Evolutionary conservation across 1,140 invertebrate genomes (phyloP), one percentile per base, ranked within the genome.

Genomic region (Penaeus chinensis): DNA sequence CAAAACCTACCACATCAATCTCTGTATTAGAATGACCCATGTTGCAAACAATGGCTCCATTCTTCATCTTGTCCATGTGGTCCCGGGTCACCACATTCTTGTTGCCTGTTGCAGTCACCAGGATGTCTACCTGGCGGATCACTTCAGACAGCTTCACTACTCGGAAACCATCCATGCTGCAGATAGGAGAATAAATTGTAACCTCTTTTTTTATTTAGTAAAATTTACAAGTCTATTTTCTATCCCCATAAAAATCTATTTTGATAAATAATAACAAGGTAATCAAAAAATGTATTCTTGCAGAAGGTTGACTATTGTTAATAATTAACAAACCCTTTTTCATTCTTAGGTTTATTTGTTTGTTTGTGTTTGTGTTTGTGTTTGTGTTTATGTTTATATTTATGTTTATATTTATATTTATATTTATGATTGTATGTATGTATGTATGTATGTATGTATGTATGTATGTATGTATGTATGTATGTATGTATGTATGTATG

Each of bases 161-260:
- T 91, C 97, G 95, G 92, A 97, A 99, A 4, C 98, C 98, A 92
- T 99, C 98, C 98, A 99, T 99, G 91, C 98, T 97, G 91, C 24
- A 18, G 80, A 81, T 11, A 13, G 22, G 32, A 62, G 74, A 10
- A 32, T 19, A 19, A 77, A 60, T 22, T 83, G 62, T 4, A 54
- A 66, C 42, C 71, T 66, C 37, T 20, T 65, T 54, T 19, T 76
- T 7, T 61, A 13, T 88, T 13, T 71, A 47, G 19, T 32, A 37
- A 11, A 47, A 87, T 27, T 37, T 37, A 11, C 8, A 83, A n/a
- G 24, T 84, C 5, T n/a, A 79, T 83, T 84, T 42, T 83, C 37
- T 32, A 32, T 32, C 32, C 32, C 32, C 32, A 0, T 2, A 32
- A 32, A 32, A 32, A 32, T 32, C 24, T 61, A 80, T 10, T 10